phyloP scores from a whole-genome alignment of 2,113 vertebrate species.

The Nothobranchius furzeri region DNA sequence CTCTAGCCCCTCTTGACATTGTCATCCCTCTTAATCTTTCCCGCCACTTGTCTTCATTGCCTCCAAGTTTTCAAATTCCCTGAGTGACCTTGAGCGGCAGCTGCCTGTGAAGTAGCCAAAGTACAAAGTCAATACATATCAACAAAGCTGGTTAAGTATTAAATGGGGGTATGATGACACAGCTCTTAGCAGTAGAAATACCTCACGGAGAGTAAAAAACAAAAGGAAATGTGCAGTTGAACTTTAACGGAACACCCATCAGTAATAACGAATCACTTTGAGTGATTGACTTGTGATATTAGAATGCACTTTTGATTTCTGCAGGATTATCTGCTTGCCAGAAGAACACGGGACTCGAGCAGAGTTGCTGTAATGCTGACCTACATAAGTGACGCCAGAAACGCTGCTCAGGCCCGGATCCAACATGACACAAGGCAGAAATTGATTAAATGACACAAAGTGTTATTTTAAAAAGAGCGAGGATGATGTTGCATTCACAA shows the following conservation, averaged over 20 bases:
- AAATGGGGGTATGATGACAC: constrained; percentile 57
- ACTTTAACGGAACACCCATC: constrained; percentile 42
- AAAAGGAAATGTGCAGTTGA: constrained; percentile 9
- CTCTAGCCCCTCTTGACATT: constrained; percentile 35
- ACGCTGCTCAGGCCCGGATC: not conserved
- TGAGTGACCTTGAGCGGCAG: constrained; percentile 60
- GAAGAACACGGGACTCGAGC: constrained; percentile 5
- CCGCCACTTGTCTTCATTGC: not conserved
- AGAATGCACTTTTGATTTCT: constrained; percentile 21
- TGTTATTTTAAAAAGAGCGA: not conserved
- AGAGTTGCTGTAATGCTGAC: not conserved
- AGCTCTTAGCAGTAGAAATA: constrained; percentile 38
- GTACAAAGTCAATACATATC: constrained; percentile 67
- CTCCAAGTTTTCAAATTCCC: constrained; percentile 18
- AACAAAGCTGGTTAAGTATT: constrained; percentile 72
- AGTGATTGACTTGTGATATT: constrained; percentile 22
- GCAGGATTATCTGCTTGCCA: constrained; percentile 11
- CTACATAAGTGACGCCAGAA: not conserved
- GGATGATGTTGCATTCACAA: accelerated
- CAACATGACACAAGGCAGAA: not conserved
- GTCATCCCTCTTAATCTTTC: constrained; percentile 19
- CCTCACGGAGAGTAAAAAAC: constrained; percentile 28
- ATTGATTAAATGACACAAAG: not conserved
- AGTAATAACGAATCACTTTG: constrained; percentile 25
- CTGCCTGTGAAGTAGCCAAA: constrained; percentile 62